Base-by-base conservation (phyloP, 2,113 vertebrate genomes). In the Melanotaenia duboulayi region DNA sequence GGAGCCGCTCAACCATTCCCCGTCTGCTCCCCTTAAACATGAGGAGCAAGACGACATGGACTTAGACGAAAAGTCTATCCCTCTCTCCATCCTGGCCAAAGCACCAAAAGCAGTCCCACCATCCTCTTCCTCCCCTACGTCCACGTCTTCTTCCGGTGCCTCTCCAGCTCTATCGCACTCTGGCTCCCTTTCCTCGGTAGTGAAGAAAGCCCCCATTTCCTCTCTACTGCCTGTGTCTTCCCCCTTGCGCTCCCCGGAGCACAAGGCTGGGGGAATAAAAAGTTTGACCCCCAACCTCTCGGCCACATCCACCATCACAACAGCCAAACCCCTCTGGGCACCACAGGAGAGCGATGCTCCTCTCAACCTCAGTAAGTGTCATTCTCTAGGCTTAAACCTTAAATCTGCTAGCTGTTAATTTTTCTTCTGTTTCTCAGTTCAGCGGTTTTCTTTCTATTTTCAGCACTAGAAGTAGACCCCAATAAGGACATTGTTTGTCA, bases 331-430 rank as follows among this genome's bases (percentile, higher is more conserved):
- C 35, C 93, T 93, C 84, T 96, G 91, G 94, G 92, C 92, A 71
- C 96, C 91, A 54, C 96, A 94, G 72, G 97, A 97, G 42, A 95
- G 95, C 6, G 97, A 99, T 46, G 96, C 96, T 64, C 97, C 97
- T 17, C 94, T 99, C 70, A 98, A 99, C 90, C 94, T 99, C 80
- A 96, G 97, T 98, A 94, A 96, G 97, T 95, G 8, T n/a, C 63
- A 35, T 46, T n/a, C 20, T 10, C n/a, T n/a, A 2, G 16, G 23
- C 6, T 44, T 0, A 40, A 14, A 49, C 48, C 23, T 44, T 9
- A 37, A 39, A 66, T 44, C 25, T 17, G 4, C 14, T 16, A 4
- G 42, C 4, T 19, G 37, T 28, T 28, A 4, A 28, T 28, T 28
- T 55, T 20, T 46, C 39, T 4, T 28, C 2, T 0, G 4, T 46